Conservation (phyloP, 2,113 vertebrate species). For the Siniperca chuatsi region DNA sequence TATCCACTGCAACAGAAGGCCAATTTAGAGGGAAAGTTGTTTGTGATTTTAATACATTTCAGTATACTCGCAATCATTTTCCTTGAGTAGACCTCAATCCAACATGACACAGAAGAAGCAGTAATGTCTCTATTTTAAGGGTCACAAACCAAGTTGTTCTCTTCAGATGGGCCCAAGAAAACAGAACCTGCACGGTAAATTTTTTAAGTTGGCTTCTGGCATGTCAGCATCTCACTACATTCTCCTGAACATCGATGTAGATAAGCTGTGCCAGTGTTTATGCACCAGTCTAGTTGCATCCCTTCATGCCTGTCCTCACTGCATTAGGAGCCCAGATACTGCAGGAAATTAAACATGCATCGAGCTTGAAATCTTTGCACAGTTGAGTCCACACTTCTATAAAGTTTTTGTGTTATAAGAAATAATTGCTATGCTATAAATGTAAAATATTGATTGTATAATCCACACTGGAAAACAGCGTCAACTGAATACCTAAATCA, state of each 20-base stretch:
- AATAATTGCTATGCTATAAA: neutral
- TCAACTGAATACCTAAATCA: neutral
- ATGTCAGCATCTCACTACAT: neutral
- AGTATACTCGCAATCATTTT: neutral
- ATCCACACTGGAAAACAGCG: neutral
- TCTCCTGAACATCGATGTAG: neutral
- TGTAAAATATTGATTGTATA: too few species aligned
- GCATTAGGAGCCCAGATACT: neutral
- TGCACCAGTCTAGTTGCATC: neutral
- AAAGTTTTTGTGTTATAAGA: neutral
- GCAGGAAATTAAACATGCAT: neutral
- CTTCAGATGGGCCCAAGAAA: neutral
- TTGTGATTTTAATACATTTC: neutral
- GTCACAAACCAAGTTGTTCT: neutral
- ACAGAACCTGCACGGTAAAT: neutral
- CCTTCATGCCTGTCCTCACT: too few species aligned
- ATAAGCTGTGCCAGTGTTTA: neutral
- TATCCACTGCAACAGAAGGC: neutral
- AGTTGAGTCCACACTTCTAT: neutral
- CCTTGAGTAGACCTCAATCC: neutral
- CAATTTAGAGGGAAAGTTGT: neutral
- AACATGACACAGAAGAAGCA: neutral
- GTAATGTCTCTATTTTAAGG: rapidly evolving
- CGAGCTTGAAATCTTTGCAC: neutral
- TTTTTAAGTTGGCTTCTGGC: neutral